Evolutionary conservation across 2,797 vertebrate species (phyloP), one percentile per base, ranked within the genome.

Genomic region (Rachycentron canadum): DNA sequence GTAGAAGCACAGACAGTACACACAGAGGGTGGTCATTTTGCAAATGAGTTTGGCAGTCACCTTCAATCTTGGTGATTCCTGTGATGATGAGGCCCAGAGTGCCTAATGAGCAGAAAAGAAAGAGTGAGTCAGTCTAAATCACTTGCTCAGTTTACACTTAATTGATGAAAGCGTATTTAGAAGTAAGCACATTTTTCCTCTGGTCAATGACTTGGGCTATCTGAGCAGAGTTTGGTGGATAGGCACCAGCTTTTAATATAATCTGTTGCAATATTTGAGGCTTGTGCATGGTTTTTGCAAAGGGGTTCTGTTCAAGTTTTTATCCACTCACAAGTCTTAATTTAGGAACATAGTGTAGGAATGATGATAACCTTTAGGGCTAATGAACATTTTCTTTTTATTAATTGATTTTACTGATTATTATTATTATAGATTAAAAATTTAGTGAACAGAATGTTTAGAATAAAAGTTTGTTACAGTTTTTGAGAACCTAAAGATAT

Each of bases 81-180:
- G 49, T 83, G 71, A 73, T 12, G 26, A 66, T 62, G 81, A 83
- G 79, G 70, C 78, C 79, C 62, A 41, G 32, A 70, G 65, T 76
- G 73, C 56, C 63, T 91, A 91, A 89, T 88, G 87, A 89, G 82
- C 43, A 65, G 56, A 82, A 57, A 83, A 69, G 65, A 86, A 64
- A 72, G 30, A 32, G n/a, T 45, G 76, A 80, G 76, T 83, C 75
- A 41, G 47, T 36, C 26, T 69, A 64, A 78, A 65, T 87, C 73
- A 78, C 32, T 28, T 60, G 30, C 34, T 69, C 69, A 69, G 58
- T 65, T 70, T 73, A 73, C 7, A 16, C 47, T 47, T 69, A 78
- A 85, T 49, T 65, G 65, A 59, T 70, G 71, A 28, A 74, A 32
- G 47, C 45, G 45, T 19, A 40, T 76, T 74, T 36, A 10, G 28